phyloP scores from a whole-genome alignment of 2,113 vertebrate species.

The Anhinga anhinga region DNA sequence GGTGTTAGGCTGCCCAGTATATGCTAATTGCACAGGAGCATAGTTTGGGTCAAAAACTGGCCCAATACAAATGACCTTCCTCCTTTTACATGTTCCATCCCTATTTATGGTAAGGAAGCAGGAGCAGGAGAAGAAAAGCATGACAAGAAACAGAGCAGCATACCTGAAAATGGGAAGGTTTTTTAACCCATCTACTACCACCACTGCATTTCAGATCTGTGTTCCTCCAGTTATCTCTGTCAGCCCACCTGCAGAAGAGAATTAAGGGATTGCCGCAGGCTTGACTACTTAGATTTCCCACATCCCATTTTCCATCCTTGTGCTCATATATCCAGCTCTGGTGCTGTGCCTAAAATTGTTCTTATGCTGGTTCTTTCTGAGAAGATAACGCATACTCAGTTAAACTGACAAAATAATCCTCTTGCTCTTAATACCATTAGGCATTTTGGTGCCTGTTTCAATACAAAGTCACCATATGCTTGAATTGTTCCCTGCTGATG shows the following conservation, averaged over 20 bases:
- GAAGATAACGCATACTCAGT: neutral
- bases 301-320: neutral
- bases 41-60: neutral
- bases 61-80: neutral
- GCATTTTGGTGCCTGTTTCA: neutral
- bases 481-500: neutral
- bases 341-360: neutral
- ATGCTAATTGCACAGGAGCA: neutral
- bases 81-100: neutral
- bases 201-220: accelerated
- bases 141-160: neutral
- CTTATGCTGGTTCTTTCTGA: neutral
- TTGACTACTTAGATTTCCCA: neutral
- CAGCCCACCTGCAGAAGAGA: neutral
- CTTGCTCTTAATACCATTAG: neutral
- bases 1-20: neutral
- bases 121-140: neutral
- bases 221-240: neutral
- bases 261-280: neutral
- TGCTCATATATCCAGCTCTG: neutral
- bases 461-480: neutral
- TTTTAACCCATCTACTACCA: neutral
- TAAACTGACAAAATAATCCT: neutral
- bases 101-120: neutral
- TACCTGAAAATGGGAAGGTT: neutral